Base-by-base conservation (phyloP, 2,888 invertebrate genomes). In the Callimorpha dominula region DNA sequence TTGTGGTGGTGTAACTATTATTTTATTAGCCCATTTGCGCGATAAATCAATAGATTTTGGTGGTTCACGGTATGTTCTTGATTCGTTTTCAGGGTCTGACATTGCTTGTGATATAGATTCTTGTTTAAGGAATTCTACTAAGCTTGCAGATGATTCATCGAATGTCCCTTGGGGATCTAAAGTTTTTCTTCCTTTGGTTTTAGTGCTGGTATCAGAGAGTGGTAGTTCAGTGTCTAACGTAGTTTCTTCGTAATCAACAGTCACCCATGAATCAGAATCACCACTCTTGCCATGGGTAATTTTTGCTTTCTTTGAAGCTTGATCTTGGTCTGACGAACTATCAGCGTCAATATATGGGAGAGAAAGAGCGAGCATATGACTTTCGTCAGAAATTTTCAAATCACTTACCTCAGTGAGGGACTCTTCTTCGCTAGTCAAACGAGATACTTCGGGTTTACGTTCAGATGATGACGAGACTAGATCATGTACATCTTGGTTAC, bases 241-340 rank as follows among this genome's bases (percentile, higher is more conserved):
- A n/a, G 96, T 96, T 80, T 97, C 97, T 78, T 97, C 97, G 86
- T 96, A 96, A 83, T 97, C 97, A 4, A 96, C 96, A 0, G 97
- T 97, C 80, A 97, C 95, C 96, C 97, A 97, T 1, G 97, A 97
- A 2, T 96, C 96, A 0, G 97, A 97, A 85, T 97, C 97, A 87
- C 97, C 97, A 81, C 97, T 97, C 83, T 95, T 94, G 75, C 96
- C 97, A 5, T 97, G 96, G 54, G 84, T 81, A 14, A 94, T 81
- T 76, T 89, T 92, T 0, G 79, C 75, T 76, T 89, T 90, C 65
- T 88, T 93, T 12, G 91, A 91, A 70, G 82, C 87, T 77, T 93
- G 94, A 76, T 95, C 95, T 87, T 95, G 95, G 78, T 96, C 93
- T 84, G 94, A 92, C 80, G 96, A 93, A 92, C 96, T 95, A 83